Evolutionary conservation across 2,888 invertebrate species (phyloP).

Genomic region (Sarcophaga subvicina): DNA sequence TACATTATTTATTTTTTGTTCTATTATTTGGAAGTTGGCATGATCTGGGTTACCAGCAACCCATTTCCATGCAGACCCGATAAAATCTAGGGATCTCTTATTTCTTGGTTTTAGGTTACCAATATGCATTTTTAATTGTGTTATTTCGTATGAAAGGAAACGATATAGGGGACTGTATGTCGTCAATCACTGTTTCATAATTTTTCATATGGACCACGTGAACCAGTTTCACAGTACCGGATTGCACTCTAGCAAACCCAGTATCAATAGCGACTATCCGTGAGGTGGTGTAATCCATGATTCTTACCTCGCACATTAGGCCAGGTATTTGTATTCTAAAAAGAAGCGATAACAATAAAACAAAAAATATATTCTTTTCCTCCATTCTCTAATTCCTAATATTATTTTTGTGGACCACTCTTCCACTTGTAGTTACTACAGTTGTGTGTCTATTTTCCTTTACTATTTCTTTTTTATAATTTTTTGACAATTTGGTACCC

Average conservation of each 20-base stretch:
- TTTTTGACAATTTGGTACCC: slow-evolving; percentile 21
- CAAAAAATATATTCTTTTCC: not conserved
- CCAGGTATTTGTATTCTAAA: no score
- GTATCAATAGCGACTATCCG: slow-evolving; percentile 47
- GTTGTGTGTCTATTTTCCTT: slow-evolving; percentile 4
- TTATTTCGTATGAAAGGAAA: not conserved
- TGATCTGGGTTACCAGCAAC: not conserved
- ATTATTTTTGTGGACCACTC: slow-evolving; percentile 58
- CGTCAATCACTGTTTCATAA: slow-evolving; percentile 24
- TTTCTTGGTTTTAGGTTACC: slow-evolving; percentile 20
- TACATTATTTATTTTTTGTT: slow-evolving; percentile 59
- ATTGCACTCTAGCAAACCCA: slow-evolving; percentile 53
- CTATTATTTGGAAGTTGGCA: no score
- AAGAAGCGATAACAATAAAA: no score
- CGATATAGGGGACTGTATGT: not conserved
- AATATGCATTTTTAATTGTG: slow-evolving; percentile 15
- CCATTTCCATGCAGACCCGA: slow-evolving; percentile 9
- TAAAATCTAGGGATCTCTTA: not conserved
- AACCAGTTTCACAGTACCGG: slow-evolving; percentile 56
- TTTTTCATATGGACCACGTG: slow-evolving; percentile 52
- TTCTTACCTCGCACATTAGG: not conserved
- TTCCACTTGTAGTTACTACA: slow-evolving; percentile 5
- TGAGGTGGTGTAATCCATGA: slow-evolving; percentile 57
- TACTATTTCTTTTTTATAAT: slow-evolving; percentile 15
- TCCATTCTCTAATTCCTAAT: slow-evolving; percentile 47